Evolutionary conservation across 2,113 vertebrate genomes (phyloP), one percentile per base, ranked within the genome.

Genomic region (Nicator chloris): DNA sequence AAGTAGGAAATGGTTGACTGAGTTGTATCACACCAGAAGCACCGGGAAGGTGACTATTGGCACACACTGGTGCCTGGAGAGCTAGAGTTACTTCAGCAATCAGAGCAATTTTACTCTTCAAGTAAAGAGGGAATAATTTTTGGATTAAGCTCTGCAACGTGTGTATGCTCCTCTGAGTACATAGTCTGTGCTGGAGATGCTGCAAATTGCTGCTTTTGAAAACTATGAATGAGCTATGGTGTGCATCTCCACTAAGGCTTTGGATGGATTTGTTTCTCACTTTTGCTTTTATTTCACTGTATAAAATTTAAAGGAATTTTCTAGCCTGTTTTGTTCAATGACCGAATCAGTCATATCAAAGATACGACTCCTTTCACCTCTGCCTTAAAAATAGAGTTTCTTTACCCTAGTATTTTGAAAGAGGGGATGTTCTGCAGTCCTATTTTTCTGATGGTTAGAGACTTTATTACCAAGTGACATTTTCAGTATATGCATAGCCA

Each of bases 91-190:
- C 88, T 82, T 88, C 49, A 88, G 56, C 64, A 81, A 73, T 88
- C 60, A 86, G 39, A 90, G 42, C 23, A 83, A 76, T 92, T 93
- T 96, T 95, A 54, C 24, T 61, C 70, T 80, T 53, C 42, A 69
- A 79, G 30, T 59, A 88, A 86, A 86, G 66, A 95, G 75, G 50
- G 88, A 94, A 88, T 50, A 79, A 33, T 73, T 87, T 95, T 90
- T 88, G 11, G 22, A 88, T 88, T 80, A 86, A 90, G 42, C 21
- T 77, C 30, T 94, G 63, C 22, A 72, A 69, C 27, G 39, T 63
- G 15, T 39, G 7, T 35, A 33, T 54, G 30, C 11, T 59, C 4
- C 76, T 94, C 66, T 61, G 49, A 79, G 21, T 47, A 44, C 2
- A 2, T 37, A 81, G 31, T 56, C 33, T 91, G 31, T 35, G 31